Evolutionary conservation across 2,888 invertebrate genomes (phyloP), one percentile per base, ranked within the genome.

Genomic region (Fabriciana adippe): DNA sequence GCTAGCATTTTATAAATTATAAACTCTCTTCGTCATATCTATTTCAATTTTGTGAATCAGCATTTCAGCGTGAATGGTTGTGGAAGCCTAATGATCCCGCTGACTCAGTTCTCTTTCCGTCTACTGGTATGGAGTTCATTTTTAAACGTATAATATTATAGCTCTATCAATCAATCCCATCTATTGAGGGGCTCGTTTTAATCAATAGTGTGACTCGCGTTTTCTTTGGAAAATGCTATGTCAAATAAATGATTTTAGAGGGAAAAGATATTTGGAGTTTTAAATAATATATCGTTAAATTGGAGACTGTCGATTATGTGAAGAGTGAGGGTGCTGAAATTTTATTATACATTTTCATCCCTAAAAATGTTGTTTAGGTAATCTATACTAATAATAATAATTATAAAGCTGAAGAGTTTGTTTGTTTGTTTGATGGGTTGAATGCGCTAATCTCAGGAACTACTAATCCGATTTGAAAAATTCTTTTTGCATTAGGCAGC

Each of bases 161-260:
- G 63, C 64, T 67, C 66, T 61, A 71, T 71, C 71, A 71, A 71
- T 71, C 71, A 71, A 69, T 66, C 53, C 57, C 47, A 31, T 60
- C 66, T 50, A 64, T 63, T 63, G 51, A 67, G 59, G 60, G 55
- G 51, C 57, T 60, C 53, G 69, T 69, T 71, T 69, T 71, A 71
- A 71, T 71, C 71, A 71, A 71, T 56, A 66, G 54, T 64, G 69
- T 69, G 71, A 71, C 69, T 71, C 60, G 71, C 55, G 57, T 69
- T 69, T 68, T 62, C 31, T 50, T 56, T 56, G 31, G 18, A 47
- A 56, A 31, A 63, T 51, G 41, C 16, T 41, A 51, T 67, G 60
- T 66, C 55, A 60, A 66, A 66, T 54, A 61, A 59, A 21, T 66
- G 35, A 60, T 66, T 60, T 66, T 54, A 60, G 48, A 47, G 66